Evolutionary conservation across 2,888 invertebrate species (phyloP).

Genomic region (Anoncus sp.): DNA sequence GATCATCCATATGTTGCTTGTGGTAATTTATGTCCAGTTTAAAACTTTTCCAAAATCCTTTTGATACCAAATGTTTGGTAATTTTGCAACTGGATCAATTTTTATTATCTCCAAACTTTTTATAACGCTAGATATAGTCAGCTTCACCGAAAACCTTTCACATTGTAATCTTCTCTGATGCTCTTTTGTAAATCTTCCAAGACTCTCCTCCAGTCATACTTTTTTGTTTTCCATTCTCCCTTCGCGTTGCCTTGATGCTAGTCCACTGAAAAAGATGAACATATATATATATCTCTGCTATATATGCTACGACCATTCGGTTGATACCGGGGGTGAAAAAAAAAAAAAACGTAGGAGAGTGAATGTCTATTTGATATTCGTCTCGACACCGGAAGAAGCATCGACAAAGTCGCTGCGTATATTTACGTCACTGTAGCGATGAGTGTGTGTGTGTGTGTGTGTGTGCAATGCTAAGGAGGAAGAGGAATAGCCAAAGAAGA

Average conservation of each 20-base stretch:
- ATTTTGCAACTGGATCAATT: too few species aligned
- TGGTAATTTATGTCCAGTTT: too few species aligned
- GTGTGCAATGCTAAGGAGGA: neutral
- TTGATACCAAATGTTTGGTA: too few species aligned
- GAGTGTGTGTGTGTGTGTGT: too few species aligned
- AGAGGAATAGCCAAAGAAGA: neutral
- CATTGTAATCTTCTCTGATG: too few species aligned
- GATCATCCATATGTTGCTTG: too few species aligned
- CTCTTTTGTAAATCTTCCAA: neutral
- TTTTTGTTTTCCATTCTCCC: neutral
- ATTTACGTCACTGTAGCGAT: neutral
- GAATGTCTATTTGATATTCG: slow-evolving; percentile 34
- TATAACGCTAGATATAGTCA: neutral
- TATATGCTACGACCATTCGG: too few species aligned
- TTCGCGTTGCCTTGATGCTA: neutral
- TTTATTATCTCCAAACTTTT: too few species aligned
- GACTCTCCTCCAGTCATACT: neutral
- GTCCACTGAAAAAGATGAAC: too few species aligned
- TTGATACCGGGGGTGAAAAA: neutral
- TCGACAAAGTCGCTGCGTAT: slow-evolving; percentile 30
- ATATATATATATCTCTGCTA: neutral
- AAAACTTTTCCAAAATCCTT: too few species aligned
- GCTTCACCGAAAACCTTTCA: neutral
- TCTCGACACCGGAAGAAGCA: slow-evolving; percentile 16
- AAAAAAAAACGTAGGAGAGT: slow-evolving; percentile 17